phyloP scores from a whole-genome alignment of 2,888 invertebrate species.

The Synergus laeviventris region DNA sequence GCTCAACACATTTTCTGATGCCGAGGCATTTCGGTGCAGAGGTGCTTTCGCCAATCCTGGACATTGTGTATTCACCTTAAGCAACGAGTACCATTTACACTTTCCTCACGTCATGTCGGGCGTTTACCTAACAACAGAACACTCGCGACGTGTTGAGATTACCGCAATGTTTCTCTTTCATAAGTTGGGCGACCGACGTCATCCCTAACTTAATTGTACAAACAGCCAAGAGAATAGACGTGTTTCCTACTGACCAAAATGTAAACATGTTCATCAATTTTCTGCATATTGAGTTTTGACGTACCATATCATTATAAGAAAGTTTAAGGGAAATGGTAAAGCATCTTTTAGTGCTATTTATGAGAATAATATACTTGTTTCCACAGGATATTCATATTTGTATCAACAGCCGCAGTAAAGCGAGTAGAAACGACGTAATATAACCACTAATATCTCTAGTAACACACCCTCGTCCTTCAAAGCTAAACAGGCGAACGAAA shows the following conservation, averaged over 20 bases:
- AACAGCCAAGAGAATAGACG: constrained; percentile 4
- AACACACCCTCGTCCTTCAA: constrained; percentile 40
- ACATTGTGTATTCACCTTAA: constrained; percentile 23
- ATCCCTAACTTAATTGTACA: constrained; percentile 3
- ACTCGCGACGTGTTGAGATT: constrained; percentile 33
- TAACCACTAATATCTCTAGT: constrained; percentile 58
- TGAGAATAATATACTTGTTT: neutral
- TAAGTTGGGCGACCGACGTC: constrained; percentile 3
- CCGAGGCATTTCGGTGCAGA: constrained; percentile 7
- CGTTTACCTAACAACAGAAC: constrained; percentile 37
- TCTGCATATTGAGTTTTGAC: neutral
- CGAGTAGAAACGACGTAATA: constrained; percentile 58
- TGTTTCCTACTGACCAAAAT: neutral
- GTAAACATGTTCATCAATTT: constrained; percentile 9
- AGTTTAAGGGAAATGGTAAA: too few species aligned
- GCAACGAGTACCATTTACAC: constrained; percentile 34
- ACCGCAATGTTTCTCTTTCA: constrained; percentile 31
- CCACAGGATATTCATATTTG: constrained; percentile 40
- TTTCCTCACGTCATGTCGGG: constrained; percentile 23
- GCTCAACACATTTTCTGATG: neutral
- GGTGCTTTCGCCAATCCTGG: neutral
- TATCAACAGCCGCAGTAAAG: constrained; percentile 42
- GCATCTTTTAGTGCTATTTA: neutral
- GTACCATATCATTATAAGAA: too few species aligned
- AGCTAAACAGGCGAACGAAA: constrained; percentile 40